phyloP scores from a whole-genome alignment of 37 sponge, comb jelly and placozoan genomes.

The Axinella damicornis region DNA sequence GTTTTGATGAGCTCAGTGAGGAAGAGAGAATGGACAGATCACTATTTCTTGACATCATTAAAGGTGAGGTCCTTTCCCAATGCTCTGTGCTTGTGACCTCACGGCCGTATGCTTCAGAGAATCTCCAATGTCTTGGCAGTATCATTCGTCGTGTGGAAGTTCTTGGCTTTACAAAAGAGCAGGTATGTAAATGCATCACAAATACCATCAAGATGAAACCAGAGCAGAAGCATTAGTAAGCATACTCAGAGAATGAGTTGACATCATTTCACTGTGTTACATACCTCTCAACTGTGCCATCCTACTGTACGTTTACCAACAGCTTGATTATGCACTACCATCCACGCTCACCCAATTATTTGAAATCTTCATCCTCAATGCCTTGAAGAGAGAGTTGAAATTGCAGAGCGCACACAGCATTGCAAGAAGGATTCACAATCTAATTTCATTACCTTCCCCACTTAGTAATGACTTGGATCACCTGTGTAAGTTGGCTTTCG shows the following conservation, averaged over 20 bases:
- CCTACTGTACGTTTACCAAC: not conserved
- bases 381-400: not conserved
- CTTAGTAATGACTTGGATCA: not conserved
- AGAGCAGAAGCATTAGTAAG: not conserved
- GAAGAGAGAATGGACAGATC: too few species aligned
- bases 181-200: not conserved
- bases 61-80: not conserved
- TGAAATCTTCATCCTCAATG: not conserved
- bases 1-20: too few species aligned
- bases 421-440: not conserved
- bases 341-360: not conserved
- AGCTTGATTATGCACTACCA: not conserved
- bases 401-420: not conserved
- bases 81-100: not conserved
- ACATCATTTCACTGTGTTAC: not conserved
- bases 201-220: not conserved
- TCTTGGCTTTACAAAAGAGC: constrained; percentile 2
- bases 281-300: not conserved
- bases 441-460: not conserved
- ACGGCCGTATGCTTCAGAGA: not conserved
- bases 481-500: not conserved
- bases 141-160: not conserved
- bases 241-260: not conserved
- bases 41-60: not conserved
- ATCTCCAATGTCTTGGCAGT: not conserved